Conservation (phyloP, 2,888 invertebrate genomes). For the Drosophila diplacantha region DNA sequence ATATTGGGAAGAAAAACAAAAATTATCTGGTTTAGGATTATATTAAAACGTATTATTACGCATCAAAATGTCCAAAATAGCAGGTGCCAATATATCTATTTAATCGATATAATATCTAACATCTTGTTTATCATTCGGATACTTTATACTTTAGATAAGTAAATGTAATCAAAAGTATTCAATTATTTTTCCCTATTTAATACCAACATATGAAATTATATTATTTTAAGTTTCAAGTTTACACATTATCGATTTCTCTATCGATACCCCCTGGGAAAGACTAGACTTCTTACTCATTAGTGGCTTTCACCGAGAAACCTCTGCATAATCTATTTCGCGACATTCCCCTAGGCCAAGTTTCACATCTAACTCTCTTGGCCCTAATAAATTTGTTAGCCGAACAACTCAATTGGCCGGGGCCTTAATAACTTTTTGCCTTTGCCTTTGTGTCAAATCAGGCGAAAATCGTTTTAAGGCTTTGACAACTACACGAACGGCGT, state of each 20-base stretch:
- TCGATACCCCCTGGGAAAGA: neutral
- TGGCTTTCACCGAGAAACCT: constrained; percentile 27
- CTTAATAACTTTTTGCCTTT: constrained; percentile 49
- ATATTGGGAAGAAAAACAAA: neutral
- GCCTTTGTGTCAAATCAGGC: constrained; percentile 67
- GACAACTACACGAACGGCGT: constrained; percentile 64
- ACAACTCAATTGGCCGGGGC: constrained; percentile 65
- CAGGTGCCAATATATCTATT: neutral
- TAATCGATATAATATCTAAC: neutral
- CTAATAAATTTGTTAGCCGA: constrained; percentile 43
- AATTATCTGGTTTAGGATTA: too few species aligned
- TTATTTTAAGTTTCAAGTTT: neutral
- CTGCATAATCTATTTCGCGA: constrained; percentile 58
- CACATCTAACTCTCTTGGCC: constrained; percentile 5
- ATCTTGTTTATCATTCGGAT: neutral
- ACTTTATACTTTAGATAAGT: too few species aligned
- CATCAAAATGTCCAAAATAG: neutral
- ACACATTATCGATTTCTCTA: neutral
- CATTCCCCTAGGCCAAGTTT: constrained; percentile 26
- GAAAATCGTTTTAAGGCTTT: constrained; percentile 70
- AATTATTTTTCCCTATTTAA: too few species aligned
- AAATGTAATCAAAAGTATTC: too few species aligned
- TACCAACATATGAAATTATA: neutral
- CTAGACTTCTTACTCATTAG: constrained; percentile 23
- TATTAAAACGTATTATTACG: neutral